Base-by-base conservation (phyloP, 2,797 vertebrate genomes). In the Microchirus variegatus region DNA sequence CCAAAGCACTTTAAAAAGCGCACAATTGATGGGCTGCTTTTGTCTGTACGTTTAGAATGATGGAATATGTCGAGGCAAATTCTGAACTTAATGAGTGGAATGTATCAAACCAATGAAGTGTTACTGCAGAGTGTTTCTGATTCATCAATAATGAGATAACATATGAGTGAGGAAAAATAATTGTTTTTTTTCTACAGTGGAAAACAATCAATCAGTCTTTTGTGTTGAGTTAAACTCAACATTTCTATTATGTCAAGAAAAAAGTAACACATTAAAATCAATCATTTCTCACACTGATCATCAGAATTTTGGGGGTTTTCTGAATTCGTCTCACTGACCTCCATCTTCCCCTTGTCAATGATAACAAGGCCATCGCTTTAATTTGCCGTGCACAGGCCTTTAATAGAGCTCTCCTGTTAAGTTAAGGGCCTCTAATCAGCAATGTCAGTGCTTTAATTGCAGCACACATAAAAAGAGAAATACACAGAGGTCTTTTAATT, bases 381-480 rank as follows among this genome's bases (percentile, higher is more conserved):
- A 52, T 46, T 42, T 48, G 31, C 52, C 53, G 70, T 70, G 40
- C 35, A 19, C 42, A 16, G 26, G 17, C 54, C 46, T 71, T 42
- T 76, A 71, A 66, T 59, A 54, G 59, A 62, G 64, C 53, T 53
- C 55, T 71, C 78, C 73, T 52, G 53, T 66, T 59, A 75, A 53
- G 81, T 77, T 76, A 81, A 81, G 56, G 50, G 58, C 56, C 69
- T 77, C 69, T 76, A 82, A 80, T 86, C 82, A 86, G 60, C n/a
- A 18, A 59, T 73, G 64, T 73, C 81, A 77, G 58, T 65, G 73
- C 53, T 67, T 10, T 81, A 85, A 87, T 83, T 85, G 65, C 56
- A 53, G 61, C 43, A 57, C 46, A 63, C 65, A 77, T 70, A 78
- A 78, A 78, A 74, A 75, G 64, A 71, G 63, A 86, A 73, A 77